Percentiles rank a stretch among this genome's conserved stretches.
Evolutionary conservation across 1,140 invertebrate genomes (phyloP).

Genomic region (Penaeus chinensis): DNA sequence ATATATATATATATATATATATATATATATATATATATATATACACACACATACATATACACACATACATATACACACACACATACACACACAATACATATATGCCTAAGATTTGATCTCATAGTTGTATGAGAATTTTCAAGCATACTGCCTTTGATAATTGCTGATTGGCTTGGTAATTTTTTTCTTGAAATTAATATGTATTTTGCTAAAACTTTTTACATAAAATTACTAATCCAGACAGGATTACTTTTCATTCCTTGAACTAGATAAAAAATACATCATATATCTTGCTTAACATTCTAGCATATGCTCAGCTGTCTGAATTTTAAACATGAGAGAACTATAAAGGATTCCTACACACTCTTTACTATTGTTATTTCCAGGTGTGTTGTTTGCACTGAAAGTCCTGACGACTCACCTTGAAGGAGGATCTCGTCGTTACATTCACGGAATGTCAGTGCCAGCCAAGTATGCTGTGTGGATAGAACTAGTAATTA

Average conservation of each 20-base stretch:
- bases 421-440: conserved; percentile 69
- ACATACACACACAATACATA: too few relatives aligned
- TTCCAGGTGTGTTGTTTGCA: conserved; percentile 74
- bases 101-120: too few relatives aligned
- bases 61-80: too few relatives aligned
- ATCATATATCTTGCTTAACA: neutral
- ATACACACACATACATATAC: too few relatives aligned
- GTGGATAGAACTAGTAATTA: conserved; percentile 78
- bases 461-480: conserved; percentile 75
- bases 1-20: too few relatives aligned
- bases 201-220: neutral
- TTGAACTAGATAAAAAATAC: neutral
- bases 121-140: too few relatives aligned
- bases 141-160: neutral
- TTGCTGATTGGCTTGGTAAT: neutral
- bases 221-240: too few relatives aligned
- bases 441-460: conserved; percentile 68
- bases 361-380: conserved; percentile 19
- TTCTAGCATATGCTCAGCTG: too few relatives aligned
- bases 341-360: conserved; percentile 67
- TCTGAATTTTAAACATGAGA: conserved; percentile 34
- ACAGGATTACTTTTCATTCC: conserved; percentile 1
- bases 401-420: conserved; percentile 76
- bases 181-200: neutral
- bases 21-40: too few relatives aligned